phyloP scores from a whole-genome alignment of 1,140 invertebrate genomes.

The Brachionus sp. region DNA sequence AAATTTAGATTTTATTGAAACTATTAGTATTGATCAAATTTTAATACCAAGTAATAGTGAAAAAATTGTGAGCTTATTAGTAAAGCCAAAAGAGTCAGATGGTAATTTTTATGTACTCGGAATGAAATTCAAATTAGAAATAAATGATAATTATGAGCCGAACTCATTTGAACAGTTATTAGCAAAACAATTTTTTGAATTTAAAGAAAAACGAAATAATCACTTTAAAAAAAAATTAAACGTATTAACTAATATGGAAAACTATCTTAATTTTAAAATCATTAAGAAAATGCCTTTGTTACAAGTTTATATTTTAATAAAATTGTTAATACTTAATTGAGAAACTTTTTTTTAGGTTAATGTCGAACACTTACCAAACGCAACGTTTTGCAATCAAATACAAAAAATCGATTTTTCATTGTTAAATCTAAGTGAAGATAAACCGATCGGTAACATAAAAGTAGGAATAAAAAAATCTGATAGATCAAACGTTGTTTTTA shows the following conservation, averaged over 20 bases:
- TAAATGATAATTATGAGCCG: not conserved
- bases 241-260: not conserved
- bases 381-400: constrained; percentile 1
- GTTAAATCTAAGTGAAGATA: not conserved
- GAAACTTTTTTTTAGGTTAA: not conserved
- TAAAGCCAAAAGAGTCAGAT: not conserved
- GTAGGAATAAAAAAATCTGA: not conserved
- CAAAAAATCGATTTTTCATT: not conserved
- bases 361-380: not conserved
- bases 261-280: not conserved
- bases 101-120: constrained; percentile 6
- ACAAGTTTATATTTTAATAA: not conserved
- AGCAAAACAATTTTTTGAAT: constrained; percentile 26
- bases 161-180: not conserved
- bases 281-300: not conserved
- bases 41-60: not conserved
- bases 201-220: constrained; percentile 21
- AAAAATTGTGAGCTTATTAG: not conserved
- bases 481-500: not conserved
- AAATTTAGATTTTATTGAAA: not conserved
- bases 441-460: not conserved
- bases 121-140: not conserved
- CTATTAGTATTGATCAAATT: not conserved
- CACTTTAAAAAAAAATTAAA: not conserved
- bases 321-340: not conserved